phyloP scores from a whole-genome alignment of 2,797 vertebrate genomes.

The Philypnodon macrostomus region DNA sequence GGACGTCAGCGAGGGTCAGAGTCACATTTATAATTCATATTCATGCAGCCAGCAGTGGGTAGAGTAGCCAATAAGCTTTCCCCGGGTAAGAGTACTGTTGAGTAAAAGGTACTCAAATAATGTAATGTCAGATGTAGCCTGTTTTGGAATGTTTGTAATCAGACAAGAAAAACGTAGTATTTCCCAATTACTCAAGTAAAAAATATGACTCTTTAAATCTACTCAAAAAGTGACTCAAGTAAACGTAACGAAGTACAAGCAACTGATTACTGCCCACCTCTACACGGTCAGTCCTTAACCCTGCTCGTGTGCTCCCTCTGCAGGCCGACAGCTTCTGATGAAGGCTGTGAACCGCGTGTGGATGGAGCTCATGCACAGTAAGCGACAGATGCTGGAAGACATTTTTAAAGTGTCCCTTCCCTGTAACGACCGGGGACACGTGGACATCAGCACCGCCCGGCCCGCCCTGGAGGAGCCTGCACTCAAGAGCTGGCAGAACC shows the following conservation, averaged over 20 bases:
- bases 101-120: too few species aligned
- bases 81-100: too few species aligned
- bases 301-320: neutral
- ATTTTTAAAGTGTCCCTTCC: constrained; percentile 94
- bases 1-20: constrained; percentile 92
- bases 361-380: constrained; percentile 97
- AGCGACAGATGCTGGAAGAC: constrained; percentile 94
- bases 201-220: too few species aligned
- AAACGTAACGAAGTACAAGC: too few species aligned
- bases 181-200: too few species aligned
- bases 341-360: constrained; percentile 98
- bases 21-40: neutral
- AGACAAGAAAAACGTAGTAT: too few species aligned
- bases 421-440: constrained; percentile 92
- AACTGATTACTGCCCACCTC: too few species aligned
- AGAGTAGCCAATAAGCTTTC: too few species aligned
- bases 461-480: constrained; percentile 91
- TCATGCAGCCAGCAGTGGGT: too few species aligned
- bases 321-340: constrained; percentile 93
- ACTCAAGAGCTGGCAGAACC: constrained; percentile 96
- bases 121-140: too few species aligned
- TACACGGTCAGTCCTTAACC: neutral
- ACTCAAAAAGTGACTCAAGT: too few species aligned
- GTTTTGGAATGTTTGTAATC: too few species aligned
- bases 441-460: constrained; percentile 87